Base-by-base conservation (phyloP, 2,888 invertebrate genomes). In the Cotesia congregata region DNA sequence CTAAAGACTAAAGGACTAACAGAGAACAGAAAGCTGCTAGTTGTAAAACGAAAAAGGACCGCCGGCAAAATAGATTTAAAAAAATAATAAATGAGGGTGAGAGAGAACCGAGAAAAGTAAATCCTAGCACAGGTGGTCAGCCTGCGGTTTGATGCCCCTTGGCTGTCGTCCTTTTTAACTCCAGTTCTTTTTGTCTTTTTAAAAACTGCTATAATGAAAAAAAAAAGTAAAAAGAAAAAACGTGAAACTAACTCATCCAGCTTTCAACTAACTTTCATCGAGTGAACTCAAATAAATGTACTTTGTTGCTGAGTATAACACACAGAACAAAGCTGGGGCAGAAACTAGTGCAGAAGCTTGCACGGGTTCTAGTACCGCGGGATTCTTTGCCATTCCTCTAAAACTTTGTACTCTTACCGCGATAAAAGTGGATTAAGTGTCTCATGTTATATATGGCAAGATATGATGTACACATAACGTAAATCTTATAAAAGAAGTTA, bases 71-170 rank as follows among this genome's bases (percentile, higher is more conserved):
- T 20, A 20, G 5, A 65, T 30, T 4, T 20, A 69, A 77, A 50
- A 41, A 39, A n/a, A 50, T 59, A 30, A 67, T 69, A 60, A 69
- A 61, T 68, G 60, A 60, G 50, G 69, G 72, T 72, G 59, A n/a
- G 60, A 76, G 61, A 41, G 67, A 39, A 65, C 74, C 67, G 76
- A 72, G 67, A 77, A 67, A 70, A 73, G 74, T 77, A 73, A 77
- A 79, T 77, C 81, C 75, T 62, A 72, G 74, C 80, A 79, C 81
- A 81, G 81, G 80, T 81, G 81, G 81, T 78, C 77, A 77, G 69
- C 80, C 74, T 77, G 78, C 30, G 76, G 76, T 72, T 72, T 62
- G 6, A 62, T 60, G 9, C 7, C n/a, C 40, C 38, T 60, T 59
- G 67, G n/a, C 39, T 68, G 67, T 38, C 20, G 62, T 50, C 50